phyloP scores from a whole-genome alignment of 2,888 invertebrate genomes.

The Ophonus ardosiacus region DNA sequence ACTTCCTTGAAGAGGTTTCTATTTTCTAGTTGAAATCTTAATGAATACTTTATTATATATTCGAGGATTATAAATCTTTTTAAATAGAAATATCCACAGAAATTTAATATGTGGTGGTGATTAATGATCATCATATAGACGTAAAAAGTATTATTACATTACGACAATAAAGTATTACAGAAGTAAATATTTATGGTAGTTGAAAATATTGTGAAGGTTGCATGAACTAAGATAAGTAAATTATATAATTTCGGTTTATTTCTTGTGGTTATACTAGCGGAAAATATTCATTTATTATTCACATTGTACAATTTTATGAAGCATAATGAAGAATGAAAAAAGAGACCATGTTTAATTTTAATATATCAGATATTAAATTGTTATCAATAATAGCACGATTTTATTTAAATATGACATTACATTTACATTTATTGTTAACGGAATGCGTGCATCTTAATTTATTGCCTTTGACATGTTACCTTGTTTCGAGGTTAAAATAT shows the following conservation, averaged over 20 bases:
- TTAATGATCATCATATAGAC: not conserved
- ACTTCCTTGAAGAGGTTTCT: not conserved
- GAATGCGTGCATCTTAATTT: too few relatives aligned
- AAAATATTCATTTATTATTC: not conserved
- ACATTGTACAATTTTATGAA: not conserved
- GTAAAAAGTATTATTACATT: not conserved
- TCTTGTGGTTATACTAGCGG: not conserved
- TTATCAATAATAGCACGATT: too few relatives aligned
- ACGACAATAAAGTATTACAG: not conserved
- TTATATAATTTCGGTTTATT: not conserved
- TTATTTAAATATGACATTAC: too few relatives aligned
- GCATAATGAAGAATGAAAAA: too few relatives aligned
- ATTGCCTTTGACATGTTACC: too few relatives aligned
- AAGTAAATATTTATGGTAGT: not conserved
- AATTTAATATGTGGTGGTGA: conserved; percentile 1
- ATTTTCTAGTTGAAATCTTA: not conserved
- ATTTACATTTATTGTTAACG: too few relatives aligned
- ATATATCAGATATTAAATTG: too few relatives aligned
- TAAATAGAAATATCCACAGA: not conserved
- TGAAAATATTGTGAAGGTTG: not conserved
- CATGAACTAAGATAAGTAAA: not conserved
- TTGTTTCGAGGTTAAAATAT: too few relatives aligned
- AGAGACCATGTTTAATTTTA: too few relatives aligned
- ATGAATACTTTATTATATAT: not conserved
- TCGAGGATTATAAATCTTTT: not conserved